Base-by-base conservation (phyloP, 2,888 invertebrate genomes). In the Thymelicus acteon region DNA sequence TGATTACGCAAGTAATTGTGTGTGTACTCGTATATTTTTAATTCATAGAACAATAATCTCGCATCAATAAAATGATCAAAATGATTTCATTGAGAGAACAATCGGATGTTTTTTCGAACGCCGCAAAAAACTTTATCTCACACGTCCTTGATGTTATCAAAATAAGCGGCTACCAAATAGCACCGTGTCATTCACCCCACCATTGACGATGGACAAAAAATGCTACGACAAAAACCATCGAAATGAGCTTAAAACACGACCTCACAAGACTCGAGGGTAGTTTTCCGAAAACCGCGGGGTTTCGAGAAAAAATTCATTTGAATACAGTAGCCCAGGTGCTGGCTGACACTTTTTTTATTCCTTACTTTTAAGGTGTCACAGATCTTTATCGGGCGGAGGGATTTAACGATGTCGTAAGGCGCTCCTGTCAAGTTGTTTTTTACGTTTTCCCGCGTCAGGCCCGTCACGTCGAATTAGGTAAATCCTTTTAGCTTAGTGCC, bases 391-490 rank as follows among this genome's bases (percentile, higher is more conserved):
- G 80, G 80, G 73, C 84, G 87, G 88, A 84, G 81, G 90, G 91
- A 88, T 89, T 93, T 91, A 91, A 92, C 89, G 89, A 90, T 86
- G 86, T 89, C 89, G 88, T 88, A 86, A 88, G 88, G 85, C 84
- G 85, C 86, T 86, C 84, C 83, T 84, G 88, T 92, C 91, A 89
- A 82, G 80, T 86, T 82, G 78, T 81, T 87, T 87, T 87, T 87
- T 85, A 77, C 80, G 78, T 85, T 83, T 81, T 86, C 83, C 81
- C 84, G 85, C 85, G 91, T 91, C 92, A 89, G 85, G 82, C 85
- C 86, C 85, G 89, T 92, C 93, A 90, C 85, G 84, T 92, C 85
- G 91, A 91, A 92, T 93, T 92, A 92, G 86, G 84, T 83, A 91
- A 92, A 92, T 90, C 92, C 88, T 83, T 87, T 87, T 85, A 83